These are phyloP conservation scores for Chaetogeoica ovagalla DNA, from an alignment of 2,888 invertebrate genomes.

Conservation along the genomic window DNA sequence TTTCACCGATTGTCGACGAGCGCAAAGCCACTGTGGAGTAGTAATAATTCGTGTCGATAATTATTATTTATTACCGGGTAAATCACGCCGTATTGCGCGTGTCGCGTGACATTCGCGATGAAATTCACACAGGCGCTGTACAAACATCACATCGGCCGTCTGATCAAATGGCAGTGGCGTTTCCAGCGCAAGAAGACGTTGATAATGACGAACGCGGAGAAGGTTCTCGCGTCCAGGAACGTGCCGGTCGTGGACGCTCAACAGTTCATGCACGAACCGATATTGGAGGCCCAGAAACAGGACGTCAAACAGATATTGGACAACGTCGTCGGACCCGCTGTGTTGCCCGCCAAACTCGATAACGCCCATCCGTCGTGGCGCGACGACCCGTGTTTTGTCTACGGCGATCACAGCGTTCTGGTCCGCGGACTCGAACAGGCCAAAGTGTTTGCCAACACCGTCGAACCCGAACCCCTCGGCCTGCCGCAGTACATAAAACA, in stretches of 20 bases:
- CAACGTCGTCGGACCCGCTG: slow-evolving; percentile 28
- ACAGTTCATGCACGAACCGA: slow-evolving; percentile 38
- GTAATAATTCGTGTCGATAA: not conserved
- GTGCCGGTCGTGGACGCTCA: slow-evolving; percentile 45
- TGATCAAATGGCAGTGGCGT: slow-evolving; percentile 54
- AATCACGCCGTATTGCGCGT: too few species aligned
- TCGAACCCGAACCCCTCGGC: slow-evolving; percentile 65
- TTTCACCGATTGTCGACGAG: too few species aligned
- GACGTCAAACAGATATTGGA: not conserved
- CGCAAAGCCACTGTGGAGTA: too few species aligned
- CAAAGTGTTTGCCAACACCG: slow-evolving; percentile 75
- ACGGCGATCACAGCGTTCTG: slow-evolving; percentile 68
- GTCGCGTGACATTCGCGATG: slow-evolving; percentile 19
- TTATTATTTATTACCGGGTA: not conserved
- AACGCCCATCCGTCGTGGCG: slow-evolving; percentile 49
- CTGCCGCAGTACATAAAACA: slow-evolving; percentile 67
- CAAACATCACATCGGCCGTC: slow-evolving; percentile 49
- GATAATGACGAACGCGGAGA: slow-evolving; percentile 36
- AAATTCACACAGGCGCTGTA: slow-evolving; percentile 46
- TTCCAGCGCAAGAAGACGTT: slow-evolving; percentile 49
- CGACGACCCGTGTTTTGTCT: slow-evolving; percentile 63
- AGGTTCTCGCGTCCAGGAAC: slow-evolving; percentile 28
- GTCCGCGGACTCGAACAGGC: slow-evolving; percentile 77
- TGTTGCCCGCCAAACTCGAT: slow-evolving; percentile 17
- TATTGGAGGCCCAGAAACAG: slow-evolving; percentile 35